These are phyloP conservation scores for Rapana venosa DNA, from an alignment of 2,888 invertebrate genomes.

Conservation along the genomic window DNA sequence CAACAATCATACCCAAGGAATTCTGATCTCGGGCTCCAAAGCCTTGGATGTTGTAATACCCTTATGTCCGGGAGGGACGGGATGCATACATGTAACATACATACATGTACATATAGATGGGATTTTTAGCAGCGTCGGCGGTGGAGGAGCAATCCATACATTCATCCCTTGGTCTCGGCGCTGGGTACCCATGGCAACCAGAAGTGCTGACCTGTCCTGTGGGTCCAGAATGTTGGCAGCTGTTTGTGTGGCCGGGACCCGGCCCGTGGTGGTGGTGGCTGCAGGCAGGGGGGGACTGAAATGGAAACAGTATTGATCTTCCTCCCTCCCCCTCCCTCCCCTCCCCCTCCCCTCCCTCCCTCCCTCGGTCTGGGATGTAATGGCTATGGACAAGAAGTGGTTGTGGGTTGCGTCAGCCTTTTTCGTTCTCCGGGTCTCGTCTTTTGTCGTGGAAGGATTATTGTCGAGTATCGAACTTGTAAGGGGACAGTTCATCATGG, in stretches of 20 bases:
- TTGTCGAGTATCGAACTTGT: no score
- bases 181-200: slow-evolving; percentile 3
- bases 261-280: not conserved
- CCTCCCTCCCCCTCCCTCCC: not conserved
- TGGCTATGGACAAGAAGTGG: not conserved
- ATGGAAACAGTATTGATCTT: not conserved
- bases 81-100: not conserved
- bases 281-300: not conserved
- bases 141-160: no score
- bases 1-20: no score
- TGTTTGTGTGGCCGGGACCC: not conserved
- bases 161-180: not conserved
- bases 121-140: no score
- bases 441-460: no score
- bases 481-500: no score
- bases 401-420: slow-evolving; percentile 5
- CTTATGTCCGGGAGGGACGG: no score
- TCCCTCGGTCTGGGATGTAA: not conserved
- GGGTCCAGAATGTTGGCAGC: not conserved
- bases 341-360: not conserved
- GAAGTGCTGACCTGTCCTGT: slow-evolving; percentile 11
- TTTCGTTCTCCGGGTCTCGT: not conserved
- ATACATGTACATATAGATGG: not conserved
- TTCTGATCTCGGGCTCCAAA: no score
- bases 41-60: no score